These are phyloP conservation scores for Microplitis demolitor DNA, from an alignment of 1,140 invertebrate species.

Conservation along the genomic window DNA sequence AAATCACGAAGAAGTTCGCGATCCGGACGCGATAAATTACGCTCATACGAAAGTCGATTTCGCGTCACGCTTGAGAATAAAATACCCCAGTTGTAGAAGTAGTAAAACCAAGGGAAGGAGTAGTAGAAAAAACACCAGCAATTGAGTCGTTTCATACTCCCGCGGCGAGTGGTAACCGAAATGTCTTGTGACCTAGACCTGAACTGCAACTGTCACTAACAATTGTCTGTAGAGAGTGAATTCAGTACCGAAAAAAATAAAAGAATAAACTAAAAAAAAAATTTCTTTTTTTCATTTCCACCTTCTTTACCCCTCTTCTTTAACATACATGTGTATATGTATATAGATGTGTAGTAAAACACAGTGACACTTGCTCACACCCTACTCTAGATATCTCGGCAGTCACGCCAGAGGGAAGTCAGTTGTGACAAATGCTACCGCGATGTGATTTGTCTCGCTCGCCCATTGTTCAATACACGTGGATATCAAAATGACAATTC, in stretches of 20 bases:
- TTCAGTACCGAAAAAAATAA: not conserved
- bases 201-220: slow-evolving; percentile 40
- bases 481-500: slow-evolving; percentile 3
- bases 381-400: slow-evolving; percentile 22
- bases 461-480: not conserved
- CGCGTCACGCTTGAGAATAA: slow-evolving; percentile 1
- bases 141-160: slow-evolving; percentile 22
- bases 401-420: slow-evolving; percentile 2
- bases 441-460: not conserved
- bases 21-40: slow-evolving; percentile 34
- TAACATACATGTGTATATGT: slow-evolving; percentile 7
- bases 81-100: not conserved
- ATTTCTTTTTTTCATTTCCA: too few relatives aligned
- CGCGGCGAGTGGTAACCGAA: slow-evolving; percentile 29
- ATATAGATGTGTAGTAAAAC: too few relatives aligned
- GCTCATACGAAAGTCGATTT: slow-evolving; percentile 28
- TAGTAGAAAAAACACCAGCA: not conserved
- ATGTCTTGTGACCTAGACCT: slow-evolving; percentile 34
- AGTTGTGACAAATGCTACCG: slow-evolving; percentile 2
- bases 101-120: too few relatives aligned
- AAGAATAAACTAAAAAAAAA: too few relatives aligned
- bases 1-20: slow-evolving; percentile 34
- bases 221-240: slow-evolving; percentile 14
- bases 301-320: not conserved
- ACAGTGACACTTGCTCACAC: slow-evolving; percentile 9